Conservation (phyloP, 2,888 invertebrate genomes). For the Diarsia rubi region DNA sequence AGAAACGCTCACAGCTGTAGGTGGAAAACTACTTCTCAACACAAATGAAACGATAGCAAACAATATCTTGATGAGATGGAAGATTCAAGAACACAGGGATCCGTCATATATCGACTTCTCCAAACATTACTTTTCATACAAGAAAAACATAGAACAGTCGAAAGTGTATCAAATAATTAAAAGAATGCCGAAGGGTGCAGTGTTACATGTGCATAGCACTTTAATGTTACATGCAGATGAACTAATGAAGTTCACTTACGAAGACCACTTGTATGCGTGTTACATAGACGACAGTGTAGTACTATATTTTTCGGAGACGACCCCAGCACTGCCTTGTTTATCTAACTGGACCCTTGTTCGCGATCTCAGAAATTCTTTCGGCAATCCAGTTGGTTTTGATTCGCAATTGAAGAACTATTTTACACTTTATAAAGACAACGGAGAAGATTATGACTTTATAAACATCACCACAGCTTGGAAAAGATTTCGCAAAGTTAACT, state of each 20-base stretch:
- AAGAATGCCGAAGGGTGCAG: constrained; percentile 94
- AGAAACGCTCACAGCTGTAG: constrained; percentile 87
- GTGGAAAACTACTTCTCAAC: constrained; percentile 86
- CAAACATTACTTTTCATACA: constrained; percentile 92
- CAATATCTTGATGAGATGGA: constrained; percentile 90
- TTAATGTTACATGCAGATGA: constrained; percentile 91
- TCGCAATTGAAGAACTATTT: constrained; percentile 87
- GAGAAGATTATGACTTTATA: constrained; percentile 73
- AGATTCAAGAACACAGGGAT: constrained; percentile 86
- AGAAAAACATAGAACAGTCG: constrained; percentile 91
- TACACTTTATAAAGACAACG: constrained; percentile 88
- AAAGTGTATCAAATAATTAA: constrained; percentile 92
- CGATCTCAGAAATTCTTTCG: constrained; percentile 84
- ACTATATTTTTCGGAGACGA: constrained; percentile 79
- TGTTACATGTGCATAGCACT: constrained; percentile 93
- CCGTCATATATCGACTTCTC: constrained; percentile 91
- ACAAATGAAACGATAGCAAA: constrained; percentile 89
- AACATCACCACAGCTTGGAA: constrained; percentile 92
- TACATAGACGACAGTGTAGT: constrained; percentile 72
- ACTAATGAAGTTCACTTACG: constrained; percentile 92
- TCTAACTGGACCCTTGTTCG: constrained; percentile 87
- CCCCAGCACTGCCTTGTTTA: constrained; percentile 78
- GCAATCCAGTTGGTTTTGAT: constrained; percentile 88
- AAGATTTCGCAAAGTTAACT: constrained; percentile 89
- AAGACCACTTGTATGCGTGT: constrained; percentile 91